phyloP scores from a whole-genome alignment of 2,797 vertebrate species.

The Sebastes vulpes region DNA sequence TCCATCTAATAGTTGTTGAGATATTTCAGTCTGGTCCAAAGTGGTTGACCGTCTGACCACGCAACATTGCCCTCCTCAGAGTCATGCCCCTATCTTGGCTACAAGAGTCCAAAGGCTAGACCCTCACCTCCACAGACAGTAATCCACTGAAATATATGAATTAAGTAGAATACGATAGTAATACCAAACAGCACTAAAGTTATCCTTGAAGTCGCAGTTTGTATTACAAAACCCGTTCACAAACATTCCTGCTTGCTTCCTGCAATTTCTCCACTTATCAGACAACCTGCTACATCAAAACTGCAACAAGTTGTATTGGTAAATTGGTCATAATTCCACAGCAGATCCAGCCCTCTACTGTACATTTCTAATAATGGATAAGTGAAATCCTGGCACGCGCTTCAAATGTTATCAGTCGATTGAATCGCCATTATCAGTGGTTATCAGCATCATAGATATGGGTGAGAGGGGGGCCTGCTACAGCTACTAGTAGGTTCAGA shows the following conservation, averaged over 20 bases:
- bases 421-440: no score
- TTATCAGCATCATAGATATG: no score
- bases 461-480: no score
- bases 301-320: accelerated
- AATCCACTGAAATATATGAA: background rate
- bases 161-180: background rate
- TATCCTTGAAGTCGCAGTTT: background rate
- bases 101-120: background rate
- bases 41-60: no score
- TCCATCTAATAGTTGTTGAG: background rate
- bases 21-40: background rate
- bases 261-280: background rate
- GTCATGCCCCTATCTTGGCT: background rate
- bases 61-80: no score
- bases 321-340: background rate
- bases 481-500: no score
- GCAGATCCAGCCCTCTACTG: background rate
- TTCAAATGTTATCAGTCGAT: no score
- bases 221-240: background rate
- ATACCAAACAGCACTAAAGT: background rate
- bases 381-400: no score
- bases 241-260: background rate
- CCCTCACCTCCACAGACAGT: background rate
- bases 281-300: background rate
- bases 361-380: background rate